Conservation (phyloP, 2,113 vertebrate species). For the Alectura lathami region DNA sequence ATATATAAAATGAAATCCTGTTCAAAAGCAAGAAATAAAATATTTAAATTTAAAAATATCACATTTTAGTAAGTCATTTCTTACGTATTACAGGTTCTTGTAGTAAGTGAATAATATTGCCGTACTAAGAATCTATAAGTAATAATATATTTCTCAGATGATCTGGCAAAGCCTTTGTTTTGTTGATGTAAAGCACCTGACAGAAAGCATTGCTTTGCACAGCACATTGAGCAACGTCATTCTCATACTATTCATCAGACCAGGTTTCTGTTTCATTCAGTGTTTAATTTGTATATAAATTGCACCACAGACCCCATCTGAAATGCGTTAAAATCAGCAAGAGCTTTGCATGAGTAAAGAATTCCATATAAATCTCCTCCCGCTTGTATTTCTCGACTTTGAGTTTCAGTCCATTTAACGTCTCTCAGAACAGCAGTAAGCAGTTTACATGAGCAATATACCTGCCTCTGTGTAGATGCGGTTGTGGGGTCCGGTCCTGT, state of each 20-base stretch:
- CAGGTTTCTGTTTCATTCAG: slow-evolving; percentile 6
- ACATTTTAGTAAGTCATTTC: not conserved
- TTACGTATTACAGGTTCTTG: not conserved
- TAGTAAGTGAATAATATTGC: slow-evolving; percentile 39
- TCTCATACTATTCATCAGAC: not conserved
- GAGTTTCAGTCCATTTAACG: not conserved
- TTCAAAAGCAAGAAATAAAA: not conserved
- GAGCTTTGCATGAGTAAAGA: not conserved
- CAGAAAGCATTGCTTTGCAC: not conserved
- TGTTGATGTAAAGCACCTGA: not conserved
- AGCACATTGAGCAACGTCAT: not conserved
- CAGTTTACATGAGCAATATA: not conserved
- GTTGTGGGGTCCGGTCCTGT: not conserved
- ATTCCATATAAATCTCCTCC: not conserved
- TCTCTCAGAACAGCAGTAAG: not conserved
- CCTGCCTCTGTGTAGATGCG: not conserved
- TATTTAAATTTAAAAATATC: too few species aligned
- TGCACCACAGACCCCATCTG: not conserved
- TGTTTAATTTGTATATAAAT: not conserved
- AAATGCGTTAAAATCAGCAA: not conserved
- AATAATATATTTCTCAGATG: not conserved
- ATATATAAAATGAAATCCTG: not conserved
- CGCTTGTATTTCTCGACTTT: not conserved
- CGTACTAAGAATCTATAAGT: not conserved
- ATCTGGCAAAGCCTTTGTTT: not conserved